Conservation (phyloP, 23 tunicate genomes). For the Corella eumyota region DNA sequence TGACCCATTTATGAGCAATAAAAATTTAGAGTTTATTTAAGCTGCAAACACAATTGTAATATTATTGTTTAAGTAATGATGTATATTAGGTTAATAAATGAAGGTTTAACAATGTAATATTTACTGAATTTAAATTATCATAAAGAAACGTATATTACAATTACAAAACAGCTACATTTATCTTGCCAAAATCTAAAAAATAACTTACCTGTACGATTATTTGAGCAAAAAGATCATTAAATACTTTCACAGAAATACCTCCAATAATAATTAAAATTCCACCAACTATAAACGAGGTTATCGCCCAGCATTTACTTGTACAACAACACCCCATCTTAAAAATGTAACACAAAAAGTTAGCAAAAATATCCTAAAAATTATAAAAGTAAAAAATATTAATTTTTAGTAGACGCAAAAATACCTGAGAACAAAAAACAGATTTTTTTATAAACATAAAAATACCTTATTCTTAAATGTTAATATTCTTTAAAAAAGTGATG, state of each 20-base stretch:
- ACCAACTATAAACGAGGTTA: conserved; percentile 47
- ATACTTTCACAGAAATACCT: conserved; percentile 45
- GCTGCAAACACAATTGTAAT: not conserved
- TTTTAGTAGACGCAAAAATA: no score
- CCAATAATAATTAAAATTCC: conserved; percentile 58
- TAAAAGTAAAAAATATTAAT: no score
- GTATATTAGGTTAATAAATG: not conserved
- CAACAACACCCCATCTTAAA: conserved; percentile 26
- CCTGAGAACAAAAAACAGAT: no score
- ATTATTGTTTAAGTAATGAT: not conserved
- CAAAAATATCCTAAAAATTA: no score
- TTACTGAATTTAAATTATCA: not conserved
- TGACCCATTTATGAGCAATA: not conserved
- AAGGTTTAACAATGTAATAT: not conserved
- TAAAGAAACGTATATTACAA: not conserved
- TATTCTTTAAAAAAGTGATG: no score
- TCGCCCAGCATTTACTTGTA: conserved; percentile 24
- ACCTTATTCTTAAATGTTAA: no score
- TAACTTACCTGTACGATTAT: conserved; percentile 46
- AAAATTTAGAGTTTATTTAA: not conserved
- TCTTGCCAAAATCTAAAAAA: not conserved
- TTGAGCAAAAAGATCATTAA: conserved; percentile 23
- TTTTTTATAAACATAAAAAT: no score
- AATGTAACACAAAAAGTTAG: not conserved
- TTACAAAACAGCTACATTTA: not conserved